Evolutionary conservation across 1,140 invertebrate species (phyloP), one percentile per base, ranked within the genome.

Genomic region (Bombus waltoni): DNA sequence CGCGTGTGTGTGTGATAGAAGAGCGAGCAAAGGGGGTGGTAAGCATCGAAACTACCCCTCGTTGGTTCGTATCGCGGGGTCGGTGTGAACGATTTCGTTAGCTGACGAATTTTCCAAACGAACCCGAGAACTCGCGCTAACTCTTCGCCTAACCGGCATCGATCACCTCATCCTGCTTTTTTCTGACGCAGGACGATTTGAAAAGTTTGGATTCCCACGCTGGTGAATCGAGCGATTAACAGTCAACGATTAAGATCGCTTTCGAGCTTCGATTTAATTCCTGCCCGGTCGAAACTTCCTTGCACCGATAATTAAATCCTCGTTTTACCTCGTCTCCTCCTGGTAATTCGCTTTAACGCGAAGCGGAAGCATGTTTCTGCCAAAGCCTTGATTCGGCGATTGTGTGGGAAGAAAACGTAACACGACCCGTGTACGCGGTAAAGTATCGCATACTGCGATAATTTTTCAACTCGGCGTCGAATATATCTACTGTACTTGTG

Each of bases 11-110:
- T 2, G 13, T 32, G 32, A n/a, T 22, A 35, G 15, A 6, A 68
- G 32, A 15, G 18, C n/a, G 35, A 35, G 66, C 18, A 35, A 57
- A 8, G 8, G 66, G 32, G 68, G 10, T 70, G 38, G 68, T 40
- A 71, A 82, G 81, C 66, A 74, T 80, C 81, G 88, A 86, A 59
- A 62, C 44, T 73, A 68, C 66, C 81, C 81, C 53, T 84, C 38
- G 62, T 22, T 18, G 57, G 71, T 38, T 85, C 32, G 73, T 68
- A 79, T 77, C 77, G 82, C 71, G 70, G 32, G 44, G n/a, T 10
- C 73, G 70, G 87, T 89, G 83, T 77, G 79, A 62, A 74, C 88
- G 76, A 91, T 91, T 92, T 91, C 88, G 87, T 88, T 88, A 88
- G 85, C 66, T 77, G 85, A 75, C 83, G 80, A 89, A 90, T 89